Evolutionary conservation across 2,888 invertebrate genomes (phyloP), one percentile per base, ranked within the genome.

Genomic region (Ganaspis brasiliensis): DNA sequence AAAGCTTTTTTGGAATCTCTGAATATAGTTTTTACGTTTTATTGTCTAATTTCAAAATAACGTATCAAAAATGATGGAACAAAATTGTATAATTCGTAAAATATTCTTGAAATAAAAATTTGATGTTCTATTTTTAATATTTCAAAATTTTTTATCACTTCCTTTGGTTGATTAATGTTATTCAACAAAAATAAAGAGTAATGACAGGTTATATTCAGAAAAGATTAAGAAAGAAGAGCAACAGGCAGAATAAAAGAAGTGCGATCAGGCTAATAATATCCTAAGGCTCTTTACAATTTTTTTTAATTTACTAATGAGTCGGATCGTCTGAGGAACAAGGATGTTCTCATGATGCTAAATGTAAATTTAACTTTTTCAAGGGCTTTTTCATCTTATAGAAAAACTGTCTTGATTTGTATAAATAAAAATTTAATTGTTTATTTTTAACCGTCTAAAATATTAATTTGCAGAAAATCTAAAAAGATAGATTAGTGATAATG

Each of bases 361-460:
- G 67, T 67, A n/a, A 24, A 67, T 67, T 67, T 67, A n/a, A 24
- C 40, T 21, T 45, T 67, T 40, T 24, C n/a, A 40, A 67, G 40
- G 45, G 24, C 45, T 67, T 21, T 45, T 24, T 14, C 45, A 45
- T n/a, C 8, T 2, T 40, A 24, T 45, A 26, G n/a, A 57, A 26
- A 57, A 57, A 45, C 10, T 57, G n/a, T 12, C 57, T n/a, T 26
- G n/a, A n/a, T 61, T 40, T 37, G 37, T 63, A 21, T 40, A 16
- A 6, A 55, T 55, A 21, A 19, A 8, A 55, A 52, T 52, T n/a
- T 55, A 55, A 8, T 55, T 55, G n/a, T 55, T 8, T 19, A 21
- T n/a, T 55, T 10, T 19, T 45, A 45, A 45, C 3, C n/a, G n/a
- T n/a, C 12, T 45, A 45, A 45, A 45, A 14, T 45, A 14, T 14